These are phyloP conservation scores for Callosobruchus maculatus DNA, from an alignment of 2,888 invertebrate species.

Conservation along the genomic window DNA sequence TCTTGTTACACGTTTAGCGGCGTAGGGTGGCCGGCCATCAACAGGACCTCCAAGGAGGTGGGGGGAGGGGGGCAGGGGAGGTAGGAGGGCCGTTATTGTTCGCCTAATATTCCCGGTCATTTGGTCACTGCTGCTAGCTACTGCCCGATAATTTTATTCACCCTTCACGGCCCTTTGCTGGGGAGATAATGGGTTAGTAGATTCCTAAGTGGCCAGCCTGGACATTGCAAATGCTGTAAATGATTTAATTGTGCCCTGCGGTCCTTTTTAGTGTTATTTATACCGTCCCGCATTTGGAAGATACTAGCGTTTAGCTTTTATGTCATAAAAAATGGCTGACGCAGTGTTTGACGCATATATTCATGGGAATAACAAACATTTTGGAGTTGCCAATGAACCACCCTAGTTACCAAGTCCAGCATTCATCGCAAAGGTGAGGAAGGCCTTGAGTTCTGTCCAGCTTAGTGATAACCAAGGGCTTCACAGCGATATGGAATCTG, in stretches of 20 bases:
- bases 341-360: no score
- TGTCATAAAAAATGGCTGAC: not conserved
- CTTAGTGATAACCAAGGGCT: no score
- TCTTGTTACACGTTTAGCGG: not conserved
- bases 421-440: no score
- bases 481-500: no score
- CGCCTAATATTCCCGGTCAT: not conserved
- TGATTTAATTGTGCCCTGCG: not conserved
- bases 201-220: not conserved
- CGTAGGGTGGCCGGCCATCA: not conserved
- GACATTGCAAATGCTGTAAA: not conserved
- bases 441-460: no score
- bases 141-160: not conserved
- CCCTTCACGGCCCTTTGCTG: not conserved
- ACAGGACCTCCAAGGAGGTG: not conserved
- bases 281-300: not conserved
- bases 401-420: no score
- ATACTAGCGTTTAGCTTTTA: not conserved
- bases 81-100: not conserved
- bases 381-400: no score
- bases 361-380: no score
- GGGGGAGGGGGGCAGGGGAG: not conserved
- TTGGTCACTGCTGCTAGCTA: not conserved
- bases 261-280: no score
- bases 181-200: not conserved